Conservation (phyloP, 2,113 vertebrate genomes). For the Ailurus styani region DNA sequence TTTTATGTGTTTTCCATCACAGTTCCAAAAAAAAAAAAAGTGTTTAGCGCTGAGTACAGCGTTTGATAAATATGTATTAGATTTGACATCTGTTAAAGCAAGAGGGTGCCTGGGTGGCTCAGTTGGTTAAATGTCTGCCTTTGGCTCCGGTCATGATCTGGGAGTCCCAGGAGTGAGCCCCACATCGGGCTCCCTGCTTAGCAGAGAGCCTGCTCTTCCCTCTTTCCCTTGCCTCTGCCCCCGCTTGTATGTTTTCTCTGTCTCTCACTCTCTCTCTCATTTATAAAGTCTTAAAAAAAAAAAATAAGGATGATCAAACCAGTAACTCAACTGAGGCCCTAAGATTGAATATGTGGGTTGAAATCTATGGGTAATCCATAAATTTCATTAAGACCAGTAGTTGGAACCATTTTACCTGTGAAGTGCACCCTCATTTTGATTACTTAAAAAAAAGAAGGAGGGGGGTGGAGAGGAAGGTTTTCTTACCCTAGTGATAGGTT, state of each 20-base stretch:
- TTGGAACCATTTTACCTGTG: not conserved
- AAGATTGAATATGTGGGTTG: not conserved
- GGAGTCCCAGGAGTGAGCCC: not conserved
- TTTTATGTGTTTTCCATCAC: not conserved
- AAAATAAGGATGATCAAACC: not conserved
- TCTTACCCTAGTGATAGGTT: not conserved
- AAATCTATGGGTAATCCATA: not conserved
- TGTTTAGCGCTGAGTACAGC: not conserved
- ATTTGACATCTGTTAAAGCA: not conserved
- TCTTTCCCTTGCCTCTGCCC: not conserved
- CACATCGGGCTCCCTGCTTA: not conserved
- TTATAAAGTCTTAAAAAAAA: not conserved
- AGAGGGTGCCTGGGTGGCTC: not conserved
- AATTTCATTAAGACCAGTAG: not conserved
- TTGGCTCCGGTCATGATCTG: not conserved
- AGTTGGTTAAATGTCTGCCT: not conserved
- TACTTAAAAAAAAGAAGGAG: not conserved
- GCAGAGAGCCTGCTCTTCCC: not conserved
- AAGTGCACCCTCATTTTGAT: conserved; percentile 15
- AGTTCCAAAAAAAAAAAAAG: not conserved
- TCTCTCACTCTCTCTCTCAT: not conserved
- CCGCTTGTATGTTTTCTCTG: not conserved
- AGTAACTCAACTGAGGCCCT: not conserved
- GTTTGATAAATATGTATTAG: not conserved
- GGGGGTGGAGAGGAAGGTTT: not conserved